Evolutionary conservation across 2,797 vertebrate genomes (phyloP).

Genomic region (Galagoides demidoff): DNA sequence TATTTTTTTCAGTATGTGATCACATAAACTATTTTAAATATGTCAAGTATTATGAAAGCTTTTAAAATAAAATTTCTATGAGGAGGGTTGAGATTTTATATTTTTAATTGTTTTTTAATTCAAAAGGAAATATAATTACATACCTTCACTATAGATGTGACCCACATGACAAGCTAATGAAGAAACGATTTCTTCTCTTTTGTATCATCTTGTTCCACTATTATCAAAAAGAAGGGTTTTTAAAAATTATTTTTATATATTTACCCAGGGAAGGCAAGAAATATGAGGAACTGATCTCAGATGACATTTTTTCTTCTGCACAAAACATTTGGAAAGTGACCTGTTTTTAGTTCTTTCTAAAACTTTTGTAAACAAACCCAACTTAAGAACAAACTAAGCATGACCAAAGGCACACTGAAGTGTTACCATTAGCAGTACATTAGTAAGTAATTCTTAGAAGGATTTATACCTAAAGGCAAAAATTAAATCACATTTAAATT

Average conservation of each 20-base stretch:
- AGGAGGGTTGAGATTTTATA: no score
- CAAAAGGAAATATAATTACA: constrained; percentile 19
- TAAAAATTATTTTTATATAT: constrained; percentile 12
- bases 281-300: constrained; percentile 43
- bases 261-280: neutral
- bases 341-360: constrained; percentile 84
- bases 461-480: constrained; percentile 77
- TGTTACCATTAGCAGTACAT: constrained; percentile 78
- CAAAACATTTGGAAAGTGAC: constrained; percentile 79
- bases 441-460: constrained; percentile 72
- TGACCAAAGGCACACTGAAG: constrained; percentile 86
- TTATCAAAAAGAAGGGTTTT: neutral
- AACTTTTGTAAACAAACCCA: constrained; percentile 84
- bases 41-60: no score
- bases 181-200: constrained; percentile 32
- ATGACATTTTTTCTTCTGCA: constrained; percentile 55
- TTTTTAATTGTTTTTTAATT: neutral
- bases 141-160: neutral
- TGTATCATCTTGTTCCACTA: constrained; percentile 58
- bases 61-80: no score
- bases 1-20: no score
- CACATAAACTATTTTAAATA: no score
- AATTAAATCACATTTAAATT: constrained; percentile 63
- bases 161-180: neutral
- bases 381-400: constrained; percentile 85